Base-by-base conservation (phyloP, 2,888 invertebrate genomes). In the Patella ulyssiponensis region DNA sequence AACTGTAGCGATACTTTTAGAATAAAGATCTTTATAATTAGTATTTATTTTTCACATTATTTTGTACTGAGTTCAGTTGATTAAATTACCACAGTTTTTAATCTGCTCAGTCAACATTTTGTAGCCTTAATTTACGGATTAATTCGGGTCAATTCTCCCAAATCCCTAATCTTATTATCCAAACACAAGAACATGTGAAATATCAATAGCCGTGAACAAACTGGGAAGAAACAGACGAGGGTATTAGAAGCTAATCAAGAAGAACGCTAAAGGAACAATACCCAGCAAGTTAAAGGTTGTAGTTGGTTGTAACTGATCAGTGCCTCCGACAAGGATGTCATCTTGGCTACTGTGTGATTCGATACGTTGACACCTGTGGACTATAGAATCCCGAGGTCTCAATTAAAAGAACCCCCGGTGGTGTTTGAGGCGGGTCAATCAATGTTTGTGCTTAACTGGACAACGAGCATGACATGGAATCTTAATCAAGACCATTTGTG, bases 81-180 rank as follows among this genome's bases (percentile, higher is more conserved):
- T 44, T 44, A 7, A 44, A 44, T 44, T 44, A 44, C 44, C 44
- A 5, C 44, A 44, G 44, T 7, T 44, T 64, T 64, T 64, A 64
- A 23, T 9, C 64, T 64, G 64, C 20, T 23, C 20, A 23, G 64
- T 64, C 64, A 64, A 64, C 64, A 64, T 64, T 64, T 64, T 64
- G 64, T 64, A 64, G 64, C 64, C 64, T 64, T 64, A 64, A 64
- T 64, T 64, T 64, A 23, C 20, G 64, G 64, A 64, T 64, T 64
- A 64, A 23, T 23, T 23, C 23, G 64, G 64, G 64, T 64, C 64
- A 64, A 20, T 64, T 64, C 64, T 23, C 23, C 20, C 23, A n/a
- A 64, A 64, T 64, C 23, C 20, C 23, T 64, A 64, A 64, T 64
- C 64, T 64, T 64, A 64, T 64, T 64, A 64, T 64, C 20, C 20